Evolutionary conservation across 2,797 vertebrate genomes (phyloP).

Genomic region (Bovichtus variegatus): DNA sequence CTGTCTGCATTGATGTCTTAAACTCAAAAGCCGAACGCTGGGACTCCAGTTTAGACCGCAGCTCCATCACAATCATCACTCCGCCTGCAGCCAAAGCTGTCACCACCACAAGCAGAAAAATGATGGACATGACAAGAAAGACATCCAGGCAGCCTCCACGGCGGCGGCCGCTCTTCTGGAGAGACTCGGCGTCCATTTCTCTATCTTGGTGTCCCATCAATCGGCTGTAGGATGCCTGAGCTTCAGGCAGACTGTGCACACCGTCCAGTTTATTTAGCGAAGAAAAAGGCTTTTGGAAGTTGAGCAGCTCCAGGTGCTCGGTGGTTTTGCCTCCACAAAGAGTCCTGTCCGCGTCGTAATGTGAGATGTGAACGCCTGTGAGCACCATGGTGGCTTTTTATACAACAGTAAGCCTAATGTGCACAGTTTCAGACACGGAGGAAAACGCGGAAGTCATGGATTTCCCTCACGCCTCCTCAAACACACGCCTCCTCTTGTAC

Average conservation of each 20-base stretch:
- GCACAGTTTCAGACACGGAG: conserved; percentile 38
- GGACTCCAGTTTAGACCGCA: background rate
- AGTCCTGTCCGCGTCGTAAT: background rate
- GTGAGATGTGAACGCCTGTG: background rate
- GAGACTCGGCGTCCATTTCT: conserved; percentile 75
- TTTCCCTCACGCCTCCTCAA: conserved; percentile 75
- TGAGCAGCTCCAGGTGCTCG: background rate
- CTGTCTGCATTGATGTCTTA: fast-evolving
- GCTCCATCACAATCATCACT: conserved; percentile 2
- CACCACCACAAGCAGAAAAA: conserved; percentile 65
- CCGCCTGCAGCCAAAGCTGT: conserved; percentile 39
- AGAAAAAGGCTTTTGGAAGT: background rate
- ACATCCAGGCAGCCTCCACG: conserved; percentile 67
- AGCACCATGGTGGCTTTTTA: conserved; percentile 49
- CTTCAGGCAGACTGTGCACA: background rate
- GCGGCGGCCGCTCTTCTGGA: conserved; percentile 30
- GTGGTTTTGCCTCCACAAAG: background rate
- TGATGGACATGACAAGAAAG: conserved; percentile 69
- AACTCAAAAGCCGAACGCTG: fast-evolving
- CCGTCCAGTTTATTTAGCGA: background rate
- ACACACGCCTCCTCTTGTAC: conserved; percentile 8
- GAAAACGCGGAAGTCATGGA: conserved; percentile 82
- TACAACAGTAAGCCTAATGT: background rate
- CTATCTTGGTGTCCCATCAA: conserved; percentile 3
- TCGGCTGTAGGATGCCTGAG: background rate